Base-by-base conservation (phyloP, 1,140 invertebrate species). In the Ephestia elutella region DNA sequence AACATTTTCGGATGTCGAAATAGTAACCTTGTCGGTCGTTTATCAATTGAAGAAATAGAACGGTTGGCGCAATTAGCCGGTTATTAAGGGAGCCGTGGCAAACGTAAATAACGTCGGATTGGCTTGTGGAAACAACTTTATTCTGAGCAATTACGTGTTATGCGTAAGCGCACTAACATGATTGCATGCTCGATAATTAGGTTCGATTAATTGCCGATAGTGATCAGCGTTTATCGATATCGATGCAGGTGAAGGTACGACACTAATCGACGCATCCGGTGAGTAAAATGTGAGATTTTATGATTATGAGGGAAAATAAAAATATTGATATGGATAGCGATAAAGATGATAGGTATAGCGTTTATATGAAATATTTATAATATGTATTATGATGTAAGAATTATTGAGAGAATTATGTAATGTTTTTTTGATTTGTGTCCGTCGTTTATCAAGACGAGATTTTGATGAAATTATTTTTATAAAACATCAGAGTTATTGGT, bases 101-200 rank as follows among this genome's bases (percentile, higher is more conserved):
- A 55, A 21, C 54, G 18, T 54, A 48, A 59, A 53, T 53, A 25
- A 53, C 50, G 17, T 53, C 56, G 57, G 58, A 60, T 62, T 35
- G 56, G 38, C 44, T 25, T 44, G 57, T 59, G 59, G 65, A 63
- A 68, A 68, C 61, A 71, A 63, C 65, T 71, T 63, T 65, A 68
- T 71, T 58, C 61, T 54, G 51, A 54, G 57, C 56, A 66, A 63
- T 68, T 60, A 70, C 35, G 51, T 44, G 51, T 57, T 32, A n/a
- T 48, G 32, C 57, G 49, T 60, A 54, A 67, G 51, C 55, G 63
- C 54, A 63, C 49, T 44, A 44, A 15, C 21, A 25, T 25, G 54
- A 69, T 66, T 57, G 55, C 54, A 44, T 48, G 21, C 32, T 53
- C 58, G 56, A 57, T 59, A 59, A 63, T 48, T 51, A 59, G 56